These are phyloP conservation scores for Ornithoptera priamus DNA, from an alignment of 2,888 invertebrate species.

Conservation along the genomic window DNA sequence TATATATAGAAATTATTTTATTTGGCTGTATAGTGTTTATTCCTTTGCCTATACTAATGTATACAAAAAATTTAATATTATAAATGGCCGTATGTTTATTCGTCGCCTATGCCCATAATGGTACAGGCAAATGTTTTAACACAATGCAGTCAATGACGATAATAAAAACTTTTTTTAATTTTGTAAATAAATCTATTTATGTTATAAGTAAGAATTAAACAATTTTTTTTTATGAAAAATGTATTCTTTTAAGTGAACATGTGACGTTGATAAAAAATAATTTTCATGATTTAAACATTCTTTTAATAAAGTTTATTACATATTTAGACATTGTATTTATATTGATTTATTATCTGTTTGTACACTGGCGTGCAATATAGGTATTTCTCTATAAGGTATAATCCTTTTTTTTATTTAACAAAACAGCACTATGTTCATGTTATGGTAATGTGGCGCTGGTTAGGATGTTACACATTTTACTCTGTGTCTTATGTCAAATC, in stretches of 20 bases:
- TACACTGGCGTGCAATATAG: constrained; percentile 21
- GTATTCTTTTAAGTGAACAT: neutral
- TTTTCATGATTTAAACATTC: constrained; percentile 10
- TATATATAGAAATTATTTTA: too few species aligned
- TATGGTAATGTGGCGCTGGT: too few species aligned
- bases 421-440: too few species aligned
- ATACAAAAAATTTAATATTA: too few species aligned
- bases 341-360: constrained; percentile 8
- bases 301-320: neutral
- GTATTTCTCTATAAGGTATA: too few species aligned
- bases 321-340: constrained; percentile 22
- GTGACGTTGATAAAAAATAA: neutral
- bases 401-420: too few species aligned
- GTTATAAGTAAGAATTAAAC: constrained; percentile 1
- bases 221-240: neutral
- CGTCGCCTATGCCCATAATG: too few species aligned
- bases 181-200: constrained; percentile 26
- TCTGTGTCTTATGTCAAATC: too few species aligned
- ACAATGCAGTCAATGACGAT: neutral
- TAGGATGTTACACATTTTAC: too few species aligned
- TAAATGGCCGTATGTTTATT: too few species aligned
- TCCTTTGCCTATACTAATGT: too few species aligned
- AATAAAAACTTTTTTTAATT: neutral
- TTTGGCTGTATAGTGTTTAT: too few species aligned
- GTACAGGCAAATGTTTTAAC: neutral